A percentile compares a stretch with the other conserved stretches of the same genome.
Conservation (phyloP, 2,888 invertebrate genomes). For the Catocala nupta region DNA sequence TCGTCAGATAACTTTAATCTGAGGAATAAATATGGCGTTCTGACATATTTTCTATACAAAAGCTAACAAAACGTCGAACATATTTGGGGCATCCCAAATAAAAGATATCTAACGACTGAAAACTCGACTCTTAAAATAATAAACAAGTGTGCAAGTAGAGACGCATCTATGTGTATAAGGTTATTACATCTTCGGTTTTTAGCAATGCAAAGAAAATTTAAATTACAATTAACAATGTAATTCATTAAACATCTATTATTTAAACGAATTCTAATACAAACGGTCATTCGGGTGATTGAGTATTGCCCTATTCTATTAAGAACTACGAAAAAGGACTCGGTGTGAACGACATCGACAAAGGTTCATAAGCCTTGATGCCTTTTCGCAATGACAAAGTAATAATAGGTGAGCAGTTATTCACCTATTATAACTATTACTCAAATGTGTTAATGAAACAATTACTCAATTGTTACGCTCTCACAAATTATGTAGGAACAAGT, state of each 20-base stretch:
- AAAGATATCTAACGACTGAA: too few relatives aligned
- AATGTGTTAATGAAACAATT: constrained; percentile 22
- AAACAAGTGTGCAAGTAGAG: too few relatives aligned
- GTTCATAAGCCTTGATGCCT: constrained; percentile 22
- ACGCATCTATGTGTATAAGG: too few relatives aligned
- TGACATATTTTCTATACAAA: too few relatives aligned
- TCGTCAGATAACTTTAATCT: too few relatives aligned
- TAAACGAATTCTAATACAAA: constrained; percentile 26
- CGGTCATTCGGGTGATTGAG: constrained; percentile 15
- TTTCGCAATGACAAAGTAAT: constrained; percentile 28
- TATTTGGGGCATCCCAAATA: too few relatives aligned
- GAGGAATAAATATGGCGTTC: too few relatives aligned
- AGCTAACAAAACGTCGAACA: too few relatives aligned
- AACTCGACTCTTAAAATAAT: too few relatives aligned
- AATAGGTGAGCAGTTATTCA: constrained; percentile 23
- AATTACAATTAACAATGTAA: constrained; percentile 18
- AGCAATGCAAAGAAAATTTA: too few relatives aligned
- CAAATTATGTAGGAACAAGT: constrained; percentile 35
- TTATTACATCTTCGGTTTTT: too few relatives aligned
- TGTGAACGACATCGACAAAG: constrained; percentile 29
- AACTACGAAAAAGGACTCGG: constrained; percentile 12
- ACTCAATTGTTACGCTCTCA: constrained; percentile 37
- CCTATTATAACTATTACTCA: too few relatives aligned
- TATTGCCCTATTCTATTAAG: constrained; percentile 15
- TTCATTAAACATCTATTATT: constrained; percentile 18